phyloP scores from a whole-genome alignment of 2,888 invertebrate species.

The Clusia tigrina region DNA sequence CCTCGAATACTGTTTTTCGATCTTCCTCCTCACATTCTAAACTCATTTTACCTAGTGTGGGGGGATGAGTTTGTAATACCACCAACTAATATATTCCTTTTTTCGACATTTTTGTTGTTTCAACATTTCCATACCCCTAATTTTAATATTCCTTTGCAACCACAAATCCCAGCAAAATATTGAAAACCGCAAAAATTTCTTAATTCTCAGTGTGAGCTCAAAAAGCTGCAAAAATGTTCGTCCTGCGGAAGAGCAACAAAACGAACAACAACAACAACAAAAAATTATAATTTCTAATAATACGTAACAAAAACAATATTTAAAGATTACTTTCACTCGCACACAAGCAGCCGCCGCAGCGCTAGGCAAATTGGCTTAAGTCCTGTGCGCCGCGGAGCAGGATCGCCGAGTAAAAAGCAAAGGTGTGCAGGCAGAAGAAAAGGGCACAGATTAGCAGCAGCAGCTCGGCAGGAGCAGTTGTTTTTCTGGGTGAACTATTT shows the following conservation, averaged over 20 bases:
- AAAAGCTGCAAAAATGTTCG: slow-evolving; percentile 3
- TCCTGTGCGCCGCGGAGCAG: neutral
- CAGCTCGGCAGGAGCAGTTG: slow-evolving; percentile 23
- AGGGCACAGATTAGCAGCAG: slow-evolving; percentile 28
- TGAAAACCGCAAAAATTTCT: slow-evolving; percentile 26
- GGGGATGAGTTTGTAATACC: too few relatives aligned
- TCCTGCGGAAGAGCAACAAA: slow-evolving; percentile 12
- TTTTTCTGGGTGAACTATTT: slow-evolving; percentile 41
- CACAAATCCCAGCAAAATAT: slow-evolving; percentile 21
- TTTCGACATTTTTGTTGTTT: too few relatives aligned
- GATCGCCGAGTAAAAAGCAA: slow-evolving; percentile 9
- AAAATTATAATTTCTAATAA: too few relatives aligned
- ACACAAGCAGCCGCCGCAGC: neutral
- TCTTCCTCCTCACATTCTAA: too few relatives aligned
- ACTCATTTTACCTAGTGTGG: too few relatives aligned
- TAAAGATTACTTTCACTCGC: slow-evolving; percentile 30
- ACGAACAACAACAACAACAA: slow-evolving; percentile 4
- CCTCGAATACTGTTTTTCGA: too few relatives aligned
- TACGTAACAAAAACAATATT: slow-evolving; percentile 34
- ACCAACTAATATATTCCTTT: too few relatives aligned
- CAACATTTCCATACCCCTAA: too few relatives aligned
- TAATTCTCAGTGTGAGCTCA: slow-evolving; percentile 8
- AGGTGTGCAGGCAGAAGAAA: slow-evolving; percentile 27
- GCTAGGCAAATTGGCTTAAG: slow-evolving; percentile 31
- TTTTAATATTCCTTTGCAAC: too few relatives aligned